Evolutionary conservation across 2,113 vertebrate genomes (phyloP).

Genomic region (Murina feae): DNA sequence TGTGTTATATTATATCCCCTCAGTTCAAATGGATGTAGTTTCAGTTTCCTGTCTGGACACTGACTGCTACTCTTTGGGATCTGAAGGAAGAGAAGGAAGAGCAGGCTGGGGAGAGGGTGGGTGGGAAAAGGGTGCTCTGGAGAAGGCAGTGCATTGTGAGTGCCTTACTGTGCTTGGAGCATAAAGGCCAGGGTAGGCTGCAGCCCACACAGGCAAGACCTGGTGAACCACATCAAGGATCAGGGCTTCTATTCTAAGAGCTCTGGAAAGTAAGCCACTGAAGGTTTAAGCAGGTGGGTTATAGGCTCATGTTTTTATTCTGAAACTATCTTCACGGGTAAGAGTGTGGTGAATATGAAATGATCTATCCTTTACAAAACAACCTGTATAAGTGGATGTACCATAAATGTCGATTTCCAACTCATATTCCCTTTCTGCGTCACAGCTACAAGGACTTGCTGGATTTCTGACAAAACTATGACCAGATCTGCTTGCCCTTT

Average conservation of each 20-base stretch:
- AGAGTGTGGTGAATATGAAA: neutral
- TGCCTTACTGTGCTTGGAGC: neutral
- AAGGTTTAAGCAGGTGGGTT: neutral
- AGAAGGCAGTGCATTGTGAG: neutral
- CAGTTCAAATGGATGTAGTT: neutral
- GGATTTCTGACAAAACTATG: neutral
- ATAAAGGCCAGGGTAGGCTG: rapidly evolving
- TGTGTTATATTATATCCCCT: neutral
- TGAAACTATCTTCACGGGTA: neutral
- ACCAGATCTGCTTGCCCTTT: neutral
- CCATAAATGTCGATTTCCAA: neutral
- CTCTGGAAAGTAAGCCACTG: neutral
- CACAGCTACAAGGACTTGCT: neutral
- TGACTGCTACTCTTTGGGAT: neutral
- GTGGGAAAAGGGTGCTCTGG: neutral
- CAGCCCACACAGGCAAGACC: neutral
- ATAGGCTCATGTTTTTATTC: neutral
- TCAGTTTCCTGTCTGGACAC: neutral
- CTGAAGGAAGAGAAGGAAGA: neutral
- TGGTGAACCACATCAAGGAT: neutral
- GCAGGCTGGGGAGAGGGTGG: neutral
- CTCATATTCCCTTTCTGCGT: neutral
- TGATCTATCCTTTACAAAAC: neutral
- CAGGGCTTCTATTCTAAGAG: neutral
- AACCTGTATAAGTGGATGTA: neutral